A percentile compares a stretch with the other conserved stretches of the same genome.
These are phyloP conservation scores for Alauda arvensis DNA, from an alignment of 2,797 vertebrate species.

Conservation along the genomic window DNA sequence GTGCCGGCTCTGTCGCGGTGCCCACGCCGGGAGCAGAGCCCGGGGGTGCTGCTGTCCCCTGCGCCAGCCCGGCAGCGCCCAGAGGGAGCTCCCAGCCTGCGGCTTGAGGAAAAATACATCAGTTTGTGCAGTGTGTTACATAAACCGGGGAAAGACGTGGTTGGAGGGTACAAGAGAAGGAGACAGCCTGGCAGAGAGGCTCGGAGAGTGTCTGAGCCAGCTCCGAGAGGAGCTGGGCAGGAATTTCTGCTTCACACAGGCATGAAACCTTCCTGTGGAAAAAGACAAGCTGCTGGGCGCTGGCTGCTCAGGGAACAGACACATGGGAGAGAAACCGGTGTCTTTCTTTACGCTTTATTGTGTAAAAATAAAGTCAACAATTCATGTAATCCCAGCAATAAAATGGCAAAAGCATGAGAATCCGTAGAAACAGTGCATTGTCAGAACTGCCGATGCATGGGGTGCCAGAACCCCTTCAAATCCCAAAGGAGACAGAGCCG, in stretches of 20 bases:
- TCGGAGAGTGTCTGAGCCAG: background rate
- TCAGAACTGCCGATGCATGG: conserved; percentile 57
- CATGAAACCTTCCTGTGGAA: background rate
- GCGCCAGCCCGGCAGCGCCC: background rate
- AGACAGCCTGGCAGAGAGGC: background rate
- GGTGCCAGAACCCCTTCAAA: conserved; percentile 43
- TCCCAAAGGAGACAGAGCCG: conserved; percentile 63
- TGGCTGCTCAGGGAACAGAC: background rate
- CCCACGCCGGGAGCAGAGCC: background rate
- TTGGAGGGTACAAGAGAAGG: background rate
- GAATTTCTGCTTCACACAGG: background rate
- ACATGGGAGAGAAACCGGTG: background rate
- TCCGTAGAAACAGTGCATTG: conserved; percentile 73
- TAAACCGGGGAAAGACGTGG: background rate
- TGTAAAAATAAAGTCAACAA: conserved; percentile 85
- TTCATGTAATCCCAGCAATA: conserved; percentile 77
- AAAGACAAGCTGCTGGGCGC: background rate
- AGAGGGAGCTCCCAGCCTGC: background rate
- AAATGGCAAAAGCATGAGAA: conserved; percentile 74
- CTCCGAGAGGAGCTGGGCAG: background rate
- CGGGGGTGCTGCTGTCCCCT: background rate
- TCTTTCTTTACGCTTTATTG: conserved; percentile 82
- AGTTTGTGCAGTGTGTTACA: accelerated
- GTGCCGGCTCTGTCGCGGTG: accelerated
- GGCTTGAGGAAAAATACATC: accelerated